Evolutionary conservation across 2,113 vertebrate species (phyloP).

Genomic region (Cephalopterus ornatus): DNA sequence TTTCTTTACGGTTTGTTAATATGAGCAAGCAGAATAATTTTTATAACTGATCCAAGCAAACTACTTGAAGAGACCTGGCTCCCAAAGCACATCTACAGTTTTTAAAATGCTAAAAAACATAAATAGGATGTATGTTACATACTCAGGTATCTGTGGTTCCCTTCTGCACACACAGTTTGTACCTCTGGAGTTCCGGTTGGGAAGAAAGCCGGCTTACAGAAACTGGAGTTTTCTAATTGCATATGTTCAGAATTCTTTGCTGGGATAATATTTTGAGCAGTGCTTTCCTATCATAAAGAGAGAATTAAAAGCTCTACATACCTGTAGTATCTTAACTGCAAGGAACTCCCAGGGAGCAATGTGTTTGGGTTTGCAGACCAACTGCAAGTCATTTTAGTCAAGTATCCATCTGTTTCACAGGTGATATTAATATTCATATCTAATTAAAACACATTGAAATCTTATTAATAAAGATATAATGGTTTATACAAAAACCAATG

Average conservation of each 20-base stretch:
- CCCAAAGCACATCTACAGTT: neutral
- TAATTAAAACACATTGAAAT: conserved; percentile 68
- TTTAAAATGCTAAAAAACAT: neutral
- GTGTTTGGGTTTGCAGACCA: conserved; percentile 75
- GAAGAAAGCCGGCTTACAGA: neutral
- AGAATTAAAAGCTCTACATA: conserved; percentile 30
- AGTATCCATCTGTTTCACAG: conserved; percentile 85
- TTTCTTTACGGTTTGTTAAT: neutral
- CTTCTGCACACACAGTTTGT: neutral
- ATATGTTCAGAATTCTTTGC: neutral
- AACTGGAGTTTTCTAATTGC: neutral
- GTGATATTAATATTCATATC: conserved; percentile 81
- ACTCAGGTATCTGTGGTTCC: neutral
- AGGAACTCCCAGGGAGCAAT: conserved; percentile 57
- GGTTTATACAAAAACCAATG: neutral
- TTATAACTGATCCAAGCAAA: neutral
- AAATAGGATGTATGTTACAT: neutral
- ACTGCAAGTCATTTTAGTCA: conserved; percentile 86
- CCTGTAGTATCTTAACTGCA: conserved; percentile 76
- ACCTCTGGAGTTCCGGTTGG: neutral
- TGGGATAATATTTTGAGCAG: neutral
- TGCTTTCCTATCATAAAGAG: neutral
- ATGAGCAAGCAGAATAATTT: neutral
- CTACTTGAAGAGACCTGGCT: neutral
- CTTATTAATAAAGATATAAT: conserved; percentile 22